A percentile compares a stretch with the other conserved stretches of the same genome.
phyloP scores from a whole-genome alignment of 2,888 invertebrate genomes.

The Busseola fusca region DNA sequence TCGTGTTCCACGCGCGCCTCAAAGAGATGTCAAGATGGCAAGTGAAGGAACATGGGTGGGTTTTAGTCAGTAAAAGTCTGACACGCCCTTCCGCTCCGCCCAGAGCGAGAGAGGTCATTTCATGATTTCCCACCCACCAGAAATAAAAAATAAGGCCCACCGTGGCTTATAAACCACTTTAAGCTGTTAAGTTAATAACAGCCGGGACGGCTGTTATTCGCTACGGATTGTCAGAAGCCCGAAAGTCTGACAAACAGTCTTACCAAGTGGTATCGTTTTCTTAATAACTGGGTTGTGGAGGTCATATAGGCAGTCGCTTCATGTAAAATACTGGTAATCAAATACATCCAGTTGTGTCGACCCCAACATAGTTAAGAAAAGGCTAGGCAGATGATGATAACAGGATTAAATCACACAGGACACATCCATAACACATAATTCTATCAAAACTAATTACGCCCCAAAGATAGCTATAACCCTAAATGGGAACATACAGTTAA shows the following conservation, averaged over 20 bases:
- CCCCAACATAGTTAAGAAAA: neutral
- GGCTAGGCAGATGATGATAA: neutral
- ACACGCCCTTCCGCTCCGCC: no score
- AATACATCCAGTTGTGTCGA: neutral
- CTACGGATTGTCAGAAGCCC: neutral
- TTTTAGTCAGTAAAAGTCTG: no score
- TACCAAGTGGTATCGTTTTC: no score
- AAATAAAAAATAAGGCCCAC: no score
- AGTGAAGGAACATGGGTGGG: no score
- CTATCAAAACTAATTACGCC: constrained; percentile 21
- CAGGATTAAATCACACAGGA: neutral
- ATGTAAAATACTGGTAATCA: neutral
- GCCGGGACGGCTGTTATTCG: neutral
- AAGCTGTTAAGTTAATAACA: no score
- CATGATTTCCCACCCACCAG: no score
- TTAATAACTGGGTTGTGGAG: neutral
- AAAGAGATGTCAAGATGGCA: no score
- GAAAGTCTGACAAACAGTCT: neutral
- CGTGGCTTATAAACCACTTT: neutral
- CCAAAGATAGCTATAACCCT: constrained; percentile 37
- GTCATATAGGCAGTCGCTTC: neutral
- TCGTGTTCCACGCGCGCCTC: no score
- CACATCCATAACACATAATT: constrained; percentile 25
- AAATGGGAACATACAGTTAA: constrained; percentile 36
- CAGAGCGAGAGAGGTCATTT: no score